Conservation (phyloP, 2,888 invertebrate genomes). For the Drosophila yooni region DNA sequence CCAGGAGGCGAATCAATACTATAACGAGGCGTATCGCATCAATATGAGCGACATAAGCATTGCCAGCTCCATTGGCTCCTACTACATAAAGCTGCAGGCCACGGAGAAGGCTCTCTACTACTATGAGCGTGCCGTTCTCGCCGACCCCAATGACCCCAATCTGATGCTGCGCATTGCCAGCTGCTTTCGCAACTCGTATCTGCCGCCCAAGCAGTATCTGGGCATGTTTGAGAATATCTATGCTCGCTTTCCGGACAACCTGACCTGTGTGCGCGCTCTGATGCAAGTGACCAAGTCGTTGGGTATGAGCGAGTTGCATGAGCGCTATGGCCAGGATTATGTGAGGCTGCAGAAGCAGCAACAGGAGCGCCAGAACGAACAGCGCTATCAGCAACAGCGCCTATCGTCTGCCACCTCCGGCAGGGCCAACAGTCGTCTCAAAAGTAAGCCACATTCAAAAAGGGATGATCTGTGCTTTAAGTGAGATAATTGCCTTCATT, state of each 20-base stretch:
- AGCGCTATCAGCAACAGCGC: constrained; percentile 79
- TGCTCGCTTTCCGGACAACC: constrained; percentile 95
- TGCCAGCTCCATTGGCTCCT: constrained; percentile 95
- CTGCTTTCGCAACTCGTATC: constrained; percentile 92
- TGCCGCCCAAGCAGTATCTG: constrained; percentile 86
- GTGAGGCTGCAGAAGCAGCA: constrained; percentile 87
- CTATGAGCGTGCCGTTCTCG: constrained; percentile 91
- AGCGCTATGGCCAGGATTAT: constrained; percentile 93
- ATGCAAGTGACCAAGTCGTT: constrained; percentile 86
- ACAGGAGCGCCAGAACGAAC: constrained; percentile 79
- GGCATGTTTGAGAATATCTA: constrained; percentile 87
- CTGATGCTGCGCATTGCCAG: constrained; percentile 95
- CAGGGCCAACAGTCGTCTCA: constrained; percentile 65
- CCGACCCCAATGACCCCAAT: constrained; percentile 92
- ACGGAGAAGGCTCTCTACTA: constrained; percentile 94
- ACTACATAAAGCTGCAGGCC: constrained; percentile 94
- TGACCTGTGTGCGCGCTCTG: constrained; percentile 93
- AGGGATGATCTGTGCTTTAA: not conserved
- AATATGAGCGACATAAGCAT: constrained; percentile 87
- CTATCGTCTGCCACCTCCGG: constrained; percentile 74
- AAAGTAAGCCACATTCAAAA: constrained; percentile 39
- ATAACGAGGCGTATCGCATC: constrained; percentile 83
- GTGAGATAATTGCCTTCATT: not conserved
- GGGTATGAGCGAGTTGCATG: constrained; percentile 93
- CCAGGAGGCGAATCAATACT: constrained; percentile 89